Base-by-base conservation (phyloP, 2,888 invertebrate genomes). In the Daptonema setosum region DNA sequence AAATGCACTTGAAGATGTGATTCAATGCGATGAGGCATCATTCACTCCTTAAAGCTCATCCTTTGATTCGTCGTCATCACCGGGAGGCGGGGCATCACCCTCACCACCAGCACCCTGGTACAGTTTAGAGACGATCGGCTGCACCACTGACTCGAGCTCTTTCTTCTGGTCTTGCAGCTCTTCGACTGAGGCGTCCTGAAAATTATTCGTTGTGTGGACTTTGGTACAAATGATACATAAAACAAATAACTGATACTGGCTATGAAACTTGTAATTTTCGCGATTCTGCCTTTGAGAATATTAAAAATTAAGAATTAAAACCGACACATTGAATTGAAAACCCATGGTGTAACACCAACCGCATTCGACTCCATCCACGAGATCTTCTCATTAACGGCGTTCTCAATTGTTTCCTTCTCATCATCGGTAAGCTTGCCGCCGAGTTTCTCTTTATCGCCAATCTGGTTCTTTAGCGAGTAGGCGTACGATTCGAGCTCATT, bases 401-500 rank as follows among this genome's bases (percentile, higher is more conserved):
- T 82, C 70, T 91, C 88, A 80, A 97, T 85, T 70, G 86, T 91
- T 5, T 82, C 75, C 73, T 93, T 95, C 64, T 97, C 95, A 0
- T 85, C 83, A 28, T 83, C 86, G 58, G 80, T 81, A 53, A 80
- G 68, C 60, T 68, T 97, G 55, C 86, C 80, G 45, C 93, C 95
- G 58, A 95, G 80, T 72, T 95, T 95, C 66, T 93, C 93, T 75
- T 95, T 95, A 72, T 97, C 95, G 57, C 79, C 80, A 30, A 97
- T 78, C 74, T 68, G 68, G 75, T 90, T 95, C 78, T 95, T 97
- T 60, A 97, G 79, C 2, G 90, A 88, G 76, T 97, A 97, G 0
- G 90, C 87, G 67, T 91, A 93, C 58, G 87, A 86, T 75, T 97
- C 95, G 56, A 97, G 78, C 71, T 95, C 95, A 72, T 95, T 95